Evolutionary conservation across 2,888 invertebrate species (phyloP).

Genomic region (Strigamia crassipes): DNA sequence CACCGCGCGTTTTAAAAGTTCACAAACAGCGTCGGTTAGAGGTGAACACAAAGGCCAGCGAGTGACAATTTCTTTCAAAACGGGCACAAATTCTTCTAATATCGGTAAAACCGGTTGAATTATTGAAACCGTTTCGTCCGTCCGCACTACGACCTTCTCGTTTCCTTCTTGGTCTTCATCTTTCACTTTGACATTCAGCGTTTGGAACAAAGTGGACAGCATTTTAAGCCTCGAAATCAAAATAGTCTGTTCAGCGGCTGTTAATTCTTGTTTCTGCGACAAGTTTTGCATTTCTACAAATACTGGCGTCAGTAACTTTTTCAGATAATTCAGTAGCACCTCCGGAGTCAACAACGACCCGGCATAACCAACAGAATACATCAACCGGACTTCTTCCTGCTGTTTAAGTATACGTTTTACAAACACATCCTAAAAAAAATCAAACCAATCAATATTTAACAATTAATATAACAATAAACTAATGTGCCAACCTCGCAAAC

Average conservation of each 20-base stretch:
- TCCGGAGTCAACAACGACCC: conserved; percentile 69
- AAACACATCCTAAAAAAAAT: conserved; percentile 59
- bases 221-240: conserved; percentile 70
- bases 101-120: conserved; percentile 67
- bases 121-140: neutral
- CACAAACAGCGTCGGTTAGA: conserved; percentile 69
- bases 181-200: conserved; percentile 63
- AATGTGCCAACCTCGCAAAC: conserved; percentile 63
- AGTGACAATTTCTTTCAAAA: conserved; percentile 60
- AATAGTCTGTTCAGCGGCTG: conserved; percentile 5
- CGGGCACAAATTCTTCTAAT: conserved; percentile 68
- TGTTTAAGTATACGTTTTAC: conserved; percentile 66
- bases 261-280: conserved; percentile 57
- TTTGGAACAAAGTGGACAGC: conserved; percentile 69
- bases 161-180: conserved; percentile 55
- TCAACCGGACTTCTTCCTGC: conserved; percentile 72
- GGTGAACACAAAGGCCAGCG: conserved; percentile 39
- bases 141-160: neutral
- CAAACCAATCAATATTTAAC: no score
- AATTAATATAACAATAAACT: neutral
- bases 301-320: conserved; percentile 71
- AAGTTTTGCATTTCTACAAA: conserved; percentile 68
- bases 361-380: conserved; percentile 76
- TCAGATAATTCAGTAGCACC: conserved; percentile 71
- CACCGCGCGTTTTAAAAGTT: conserved; percentile 73